These are phyloP conservation scores for Parotocinclus haroldoi DNA, from an alignment of 2,797 vertebrate genomes.

Conservation along the genomic window DNA sequence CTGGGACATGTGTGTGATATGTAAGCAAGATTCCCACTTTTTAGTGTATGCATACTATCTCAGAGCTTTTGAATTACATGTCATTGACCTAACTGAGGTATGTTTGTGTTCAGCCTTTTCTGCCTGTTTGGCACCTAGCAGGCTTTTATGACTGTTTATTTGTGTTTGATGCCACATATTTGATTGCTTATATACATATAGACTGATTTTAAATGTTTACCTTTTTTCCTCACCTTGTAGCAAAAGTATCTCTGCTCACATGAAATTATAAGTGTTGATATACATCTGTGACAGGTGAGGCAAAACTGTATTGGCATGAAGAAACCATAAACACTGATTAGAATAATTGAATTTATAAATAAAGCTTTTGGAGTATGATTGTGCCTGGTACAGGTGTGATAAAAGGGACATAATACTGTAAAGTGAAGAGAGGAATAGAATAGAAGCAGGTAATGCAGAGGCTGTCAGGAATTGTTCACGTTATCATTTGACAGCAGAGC, in stretches of 20 bases:
- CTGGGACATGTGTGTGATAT: no score
- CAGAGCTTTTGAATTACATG: no score
- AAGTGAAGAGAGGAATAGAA: slow-evolving; percentile 22
- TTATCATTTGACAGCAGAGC: slow-evolving; percentile 34
- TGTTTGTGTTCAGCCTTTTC: no score
- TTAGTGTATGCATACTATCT: no score
- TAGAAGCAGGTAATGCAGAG: slow-evolving; percentile 11
- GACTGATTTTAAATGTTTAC: no score
- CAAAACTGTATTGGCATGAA: slow-evolving; percentile 10
- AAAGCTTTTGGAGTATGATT: background rate
- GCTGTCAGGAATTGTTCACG: slow-evolving; percentile 33
- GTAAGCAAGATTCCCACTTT: no score
- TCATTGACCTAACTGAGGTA: no score
- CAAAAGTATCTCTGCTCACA: background rate
- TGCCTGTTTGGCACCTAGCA: no score
- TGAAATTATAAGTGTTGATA: background rate
- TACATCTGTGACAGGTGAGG: slow-evolving; percentile 1
- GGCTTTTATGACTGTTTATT: no score
- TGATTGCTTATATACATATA: no score
- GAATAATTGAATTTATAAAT: slow-evolving; percentile 20
- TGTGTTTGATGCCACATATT: no score
- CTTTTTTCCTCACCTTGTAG: no score
- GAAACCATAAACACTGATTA: slow-evolving; percentile 18
- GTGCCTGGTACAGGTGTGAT: slow-evolving; percentile 14
- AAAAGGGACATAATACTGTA: slow-evolving; percentile 11